Conservation (phyloP, 2,888 invertebrate species). For the Cyclophora punctaria region DNA sequence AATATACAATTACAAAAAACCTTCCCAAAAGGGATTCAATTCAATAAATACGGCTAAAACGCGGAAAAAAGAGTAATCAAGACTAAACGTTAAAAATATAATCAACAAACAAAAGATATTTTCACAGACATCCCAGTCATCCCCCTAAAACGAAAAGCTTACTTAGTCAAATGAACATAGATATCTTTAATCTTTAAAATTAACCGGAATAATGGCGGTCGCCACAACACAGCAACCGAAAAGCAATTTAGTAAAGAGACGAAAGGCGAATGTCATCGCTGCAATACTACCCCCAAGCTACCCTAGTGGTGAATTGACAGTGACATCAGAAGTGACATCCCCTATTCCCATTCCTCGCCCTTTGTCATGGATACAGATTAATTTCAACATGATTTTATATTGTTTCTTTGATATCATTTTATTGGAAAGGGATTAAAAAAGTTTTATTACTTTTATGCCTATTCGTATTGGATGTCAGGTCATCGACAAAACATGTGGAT, state of each 20-base stretch:
- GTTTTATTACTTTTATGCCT: no score
- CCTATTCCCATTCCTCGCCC: not conserved
- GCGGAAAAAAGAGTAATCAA: no score
- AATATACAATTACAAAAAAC: no score
- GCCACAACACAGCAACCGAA: conserved; percentile 1
- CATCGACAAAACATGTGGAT: no score
- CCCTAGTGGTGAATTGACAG: not conserved
- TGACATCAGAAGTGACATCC: not conserved
- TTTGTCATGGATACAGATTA: conserved; percentile 31
- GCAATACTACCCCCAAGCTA: conserved; percentile 3
- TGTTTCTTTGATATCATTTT: not conserved
- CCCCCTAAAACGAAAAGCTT: no score
- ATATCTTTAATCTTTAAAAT: conserved; percentile 16
- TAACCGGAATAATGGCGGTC: conserved; percentile 5
- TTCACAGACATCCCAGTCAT: no score
- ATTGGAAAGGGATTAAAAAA: not conserved
- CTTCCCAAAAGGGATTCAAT: no score
- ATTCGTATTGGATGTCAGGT: no score
- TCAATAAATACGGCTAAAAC: no score
- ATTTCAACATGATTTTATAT: conserved; percentile 2
- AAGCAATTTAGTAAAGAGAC: conserved; percentile 56
- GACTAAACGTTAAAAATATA: no score
- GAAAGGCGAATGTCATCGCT: conserved; percentile 22
- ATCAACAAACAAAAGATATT: no score
- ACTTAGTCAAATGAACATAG: no score